These are phyloP conservation scores for Isotomurus palustris DNA, from an alignment of 2,888 invertebrate genomes.

Conservation along the genomic window DNA sequence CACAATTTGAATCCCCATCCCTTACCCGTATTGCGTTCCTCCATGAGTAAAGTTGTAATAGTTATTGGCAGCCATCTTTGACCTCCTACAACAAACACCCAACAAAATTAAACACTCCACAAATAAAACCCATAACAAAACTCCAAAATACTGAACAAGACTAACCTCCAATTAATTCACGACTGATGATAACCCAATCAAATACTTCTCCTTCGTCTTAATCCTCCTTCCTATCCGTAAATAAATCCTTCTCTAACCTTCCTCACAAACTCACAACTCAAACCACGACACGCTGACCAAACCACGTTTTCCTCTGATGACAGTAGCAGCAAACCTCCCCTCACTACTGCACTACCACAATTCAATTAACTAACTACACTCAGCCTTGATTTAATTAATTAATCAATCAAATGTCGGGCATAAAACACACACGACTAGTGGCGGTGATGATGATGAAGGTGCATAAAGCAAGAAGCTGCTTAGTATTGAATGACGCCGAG, in stretches of 20 bases:
- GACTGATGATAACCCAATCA: background rate
- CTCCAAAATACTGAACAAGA: no score
- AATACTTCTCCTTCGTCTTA: background rate
- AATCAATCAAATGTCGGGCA: no score
- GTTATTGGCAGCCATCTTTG: slow-evolving; percentile 78
- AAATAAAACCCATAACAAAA: no score
- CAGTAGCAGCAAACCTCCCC: background rate
- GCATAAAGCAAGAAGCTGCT: no score
- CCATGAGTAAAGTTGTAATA: slow-evolving; percentile 92
- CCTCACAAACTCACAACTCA: background rate
- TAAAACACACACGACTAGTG: no score
- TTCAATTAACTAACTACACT: no score
- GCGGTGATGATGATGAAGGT: no score
- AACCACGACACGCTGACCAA: background rate
- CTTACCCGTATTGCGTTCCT: slow-evolving; percentile 86
- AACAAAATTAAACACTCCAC: background rate
- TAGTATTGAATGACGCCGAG: no score
- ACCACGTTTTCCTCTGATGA: background rate
- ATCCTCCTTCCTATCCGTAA: background rate
- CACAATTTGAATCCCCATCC: slow-evolving; percentile 34
- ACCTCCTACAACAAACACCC: background rate
- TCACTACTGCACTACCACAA: background rate
- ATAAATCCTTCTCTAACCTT: background rate
- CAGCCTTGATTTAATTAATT: no score
- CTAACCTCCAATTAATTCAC: background rate